phyloP scores from a whole-genome alignment of 1,140 invertebrate genomes.

The Drosophila lacertosa region DNA sequence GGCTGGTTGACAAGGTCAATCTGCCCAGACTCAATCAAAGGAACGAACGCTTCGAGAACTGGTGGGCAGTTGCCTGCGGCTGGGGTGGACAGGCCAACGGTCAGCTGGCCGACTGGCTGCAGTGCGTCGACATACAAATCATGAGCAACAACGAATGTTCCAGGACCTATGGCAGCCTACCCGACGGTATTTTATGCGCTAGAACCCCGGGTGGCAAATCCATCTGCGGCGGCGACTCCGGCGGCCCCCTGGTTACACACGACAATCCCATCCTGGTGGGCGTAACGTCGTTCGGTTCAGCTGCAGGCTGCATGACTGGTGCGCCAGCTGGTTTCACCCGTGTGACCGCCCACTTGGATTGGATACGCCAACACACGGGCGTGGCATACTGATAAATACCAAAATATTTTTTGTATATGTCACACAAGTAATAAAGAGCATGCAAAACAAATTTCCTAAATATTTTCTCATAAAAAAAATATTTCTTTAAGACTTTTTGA shows the following conservation, averaged over 20 bases:
- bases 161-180: slow-evolving; percentile 33
- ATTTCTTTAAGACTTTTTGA: no score
- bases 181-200: slow-evolving; percentile 56
- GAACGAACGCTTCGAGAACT: slow-evolving; percentile 43
- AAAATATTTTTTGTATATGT: no score
- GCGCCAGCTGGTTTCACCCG: slow-evolving; percentile 85
- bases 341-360: slow-evolving; percentile 85
- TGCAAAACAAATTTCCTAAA: no score
- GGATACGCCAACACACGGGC: slow-evolving; percentile 84
- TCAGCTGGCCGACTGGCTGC: slow-evolving; percentile 50
- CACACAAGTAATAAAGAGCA: no score
- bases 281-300: slow-evolving; percentile 70
- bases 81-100: slow-evolving; percentile 60
- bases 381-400: no score
- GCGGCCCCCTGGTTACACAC: slow-evolving; percentile 84
- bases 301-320: slow-evolving; percentile 35
- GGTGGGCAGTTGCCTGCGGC: slow-evolving; percentile 59
- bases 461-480: no score
- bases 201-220: slow-evolving; percentile 38
- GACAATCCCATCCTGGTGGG: slow-evolving; percentile 83
- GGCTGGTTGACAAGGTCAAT: slow-evolving; percentile 41
- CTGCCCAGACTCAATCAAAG: slow-evolving; percentile 40
- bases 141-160: slow-evolving; percentile 54
- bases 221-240: slow-evolving; percentile 85
- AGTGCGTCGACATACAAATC: slow-evolving; percentile 58